phyloP scores from a whole-genome alignment of 35 echinoderm and acorn worm genomes.

The Hemicentrotus pulcherrimus region DNA sequence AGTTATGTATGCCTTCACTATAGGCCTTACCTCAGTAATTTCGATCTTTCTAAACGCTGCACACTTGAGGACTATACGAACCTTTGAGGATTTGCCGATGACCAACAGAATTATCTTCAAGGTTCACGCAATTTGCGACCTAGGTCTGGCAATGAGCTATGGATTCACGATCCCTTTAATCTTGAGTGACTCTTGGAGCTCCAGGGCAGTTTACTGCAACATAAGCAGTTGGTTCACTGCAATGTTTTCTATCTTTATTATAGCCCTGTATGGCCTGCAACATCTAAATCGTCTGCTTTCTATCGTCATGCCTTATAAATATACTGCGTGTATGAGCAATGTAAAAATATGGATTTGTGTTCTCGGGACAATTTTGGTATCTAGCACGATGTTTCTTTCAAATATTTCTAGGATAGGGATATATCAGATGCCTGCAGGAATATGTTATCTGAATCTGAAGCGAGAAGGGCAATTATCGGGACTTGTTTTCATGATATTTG shows the following conservation, averaged over 20 bases:
- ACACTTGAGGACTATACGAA: not conserved
- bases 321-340: not conserved
- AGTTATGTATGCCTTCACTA: not conserved
- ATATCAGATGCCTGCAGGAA: not conserved
- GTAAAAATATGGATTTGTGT: not conserved
- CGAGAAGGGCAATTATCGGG: not conserved
- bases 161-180: not conserved
- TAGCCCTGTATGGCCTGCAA: not conserved
- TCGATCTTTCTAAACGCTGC: not conserved
- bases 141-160: not conserved
- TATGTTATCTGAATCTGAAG: not conserved
- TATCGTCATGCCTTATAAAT: not conserved
- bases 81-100: not conserved
- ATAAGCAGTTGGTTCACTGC: not conserved
- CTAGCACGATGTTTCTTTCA: not conserved
- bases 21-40: not conserved
- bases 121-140: not conserved
- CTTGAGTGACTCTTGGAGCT: not conserved
- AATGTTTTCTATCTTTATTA: not conserved
- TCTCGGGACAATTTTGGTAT: not conserved
- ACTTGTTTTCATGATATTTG: not conserved
- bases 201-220: not conserved
- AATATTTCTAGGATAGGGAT: not conserved
- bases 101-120: not conserved
- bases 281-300: slow-evolving; percentile 6